These are phyloP conservation scores for Crotalus helleri DNA, from an alignment of 2,113 vertebrate genomes.

Conservation along the genomic window DNA sequence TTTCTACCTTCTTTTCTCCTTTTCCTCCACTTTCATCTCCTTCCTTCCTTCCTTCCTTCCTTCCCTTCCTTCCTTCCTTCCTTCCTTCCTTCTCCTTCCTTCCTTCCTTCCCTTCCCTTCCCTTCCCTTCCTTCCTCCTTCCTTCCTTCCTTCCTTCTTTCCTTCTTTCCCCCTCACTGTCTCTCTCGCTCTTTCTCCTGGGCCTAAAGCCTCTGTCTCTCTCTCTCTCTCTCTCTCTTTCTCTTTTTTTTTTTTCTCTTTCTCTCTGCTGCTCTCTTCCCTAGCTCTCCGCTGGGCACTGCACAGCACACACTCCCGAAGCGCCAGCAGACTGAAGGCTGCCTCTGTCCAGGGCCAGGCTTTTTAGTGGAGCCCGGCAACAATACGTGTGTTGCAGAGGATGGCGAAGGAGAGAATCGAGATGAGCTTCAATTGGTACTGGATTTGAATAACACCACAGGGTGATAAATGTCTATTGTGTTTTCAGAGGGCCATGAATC, in stretches of 20 bases:
- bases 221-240: rapidly evolving
- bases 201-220: too few species aligned
- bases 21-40: too few species aligned
- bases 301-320: conserved; percentile 55
- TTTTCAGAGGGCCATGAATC: conserved; percentile 97
- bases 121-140: too few species aligned
- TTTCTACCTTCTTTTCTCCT: too few species aligned
- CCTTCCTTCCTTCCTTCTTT: too few species aligned
- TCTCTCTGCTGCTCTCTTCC: background rate
- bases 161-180: background rate
- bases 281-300: background rate
- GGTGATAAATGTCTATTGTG: conserved; percentile 99
- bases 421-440: conserved; percentile 98
- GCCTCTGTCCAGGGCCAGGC: conserved; percentile 68
- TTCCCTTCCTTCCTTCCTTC: too few species aligned
- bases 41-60: too few species aligned
- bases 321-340: conserved; percentile 61
- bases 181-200: background rate
- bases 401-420: conserved; percentile 82
- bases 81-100: too few species aligned
- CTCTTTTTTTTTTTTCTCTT: background rate
- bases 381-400: conserved; percentile 85
- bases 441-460: conserved; percentile 99
- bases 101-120: too few species aligned
- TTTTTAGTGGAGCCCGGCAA: conserved; percentile 84